Conservation (phyloP, 2,888 invertebrate species). For the Yponomeuta sedellus region DNA sequence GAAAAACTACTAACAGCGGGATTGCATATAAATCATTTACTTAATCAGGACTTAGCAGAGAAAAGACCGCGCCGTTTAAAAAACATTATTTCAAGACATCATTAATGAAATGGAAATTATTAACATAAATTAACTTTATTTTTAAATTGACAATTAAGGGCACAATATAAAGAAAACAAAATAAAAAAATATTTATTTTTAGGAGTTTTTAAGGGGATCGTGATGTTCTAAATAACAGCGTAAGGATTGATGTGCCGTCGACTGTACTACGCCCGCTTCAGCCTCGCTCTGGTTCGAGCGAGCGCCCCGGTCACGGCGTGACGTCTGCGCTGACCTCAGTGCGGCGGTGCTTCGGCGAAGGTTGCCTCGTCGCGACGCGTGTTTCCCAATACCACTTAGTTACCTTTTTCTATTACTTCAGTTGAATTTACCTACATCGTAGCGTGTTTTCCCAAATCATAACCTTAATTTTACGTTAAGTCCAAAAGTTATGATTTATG, state of each 20-base stretch:
- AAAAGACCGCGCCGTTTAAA: too few species aligned
- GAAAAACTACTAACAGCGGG: too few species aligned
- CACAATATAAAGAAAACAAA: too few species aligned
- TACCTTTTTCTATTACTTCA: not conserved
- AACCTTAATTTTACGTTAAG: not conserved
- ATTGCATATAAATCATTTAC: too few species aligned
- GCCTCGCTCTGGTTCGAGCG: slow-evolving; percentile 23
- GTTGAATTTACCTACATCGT: not conserved
- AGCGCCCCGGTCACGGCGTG: slow-evolving; percentile 48
- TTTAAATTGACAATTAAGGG: too few species aligned
- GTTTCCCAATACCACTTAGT: slow-evolving; percentile 2
- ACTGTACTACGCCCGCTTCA: not conserved
- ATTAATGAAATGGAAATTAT: too few species aligned
- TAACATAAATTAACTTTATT: too few species aligned
- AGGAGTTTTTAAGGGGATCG: too few species aligned
- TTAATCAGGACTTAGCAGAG: too few species aligned
- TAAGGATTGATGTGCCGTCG: not conserved
- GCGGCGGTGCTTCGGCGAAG: slow-evolving; percentile 21
- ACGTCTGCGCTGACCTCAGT: slow-evolving; percentile 56
- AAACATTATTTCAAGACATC: too few species aligned
- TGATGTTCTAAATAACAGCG: not conserved
- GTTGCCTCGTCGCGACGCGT: slow-evolving; percentile 7
- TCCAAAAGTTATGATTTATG: not conserved
- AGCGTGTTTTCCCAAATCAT: not conserved
- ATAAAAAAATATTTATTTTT: too few species aligned